Conservation (phyloP, 2,888 invertebrate species). For the Phaonia tiefii region DNA sequence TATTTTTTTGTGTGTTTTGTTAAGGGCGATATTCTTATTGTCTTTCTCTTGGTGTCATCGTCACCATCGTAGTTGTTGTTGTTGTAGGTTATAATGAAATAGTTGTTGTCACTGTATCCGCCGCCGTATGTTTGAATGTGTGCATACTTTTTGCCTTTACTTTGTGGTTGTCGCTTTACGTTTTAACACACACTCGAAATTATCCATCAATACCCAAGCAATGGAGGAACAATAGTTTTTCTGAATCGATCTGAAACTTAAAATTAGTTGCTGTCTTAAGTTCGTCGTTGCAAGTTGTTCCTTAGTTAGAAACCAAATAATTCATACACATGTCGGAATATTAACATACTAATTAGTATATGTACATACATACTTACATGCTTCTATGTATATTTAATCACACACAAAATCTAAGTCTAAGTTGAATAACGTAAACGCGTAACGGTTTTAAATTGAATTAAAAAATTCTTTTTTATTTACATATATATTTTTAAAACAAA, state of each 20-base stretch:
- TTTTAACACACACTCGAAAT: constrained; percentile 49
- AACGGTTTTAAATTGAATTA: constrained; percentile 61
- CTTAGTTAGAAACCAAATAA: constrained; percentile 62
- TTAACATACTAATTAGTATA: too few species aligned
- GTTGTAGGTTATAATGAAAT: constrained; percentile 64
- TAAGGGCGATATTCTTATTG: constrained; percentile 74
- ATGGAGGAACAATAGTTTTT: constrained; percentile 66
- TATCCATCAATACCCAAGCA: constrained; percentile 65
- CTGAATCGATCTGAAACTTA: constrained; percentile 73
- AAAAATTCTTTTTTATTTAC: constrained; percentile 1
- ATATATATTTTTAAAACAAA: constrained; percentile 39
- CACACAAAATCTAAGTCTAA: constrained; percentile 29
- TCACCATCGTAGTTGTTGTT: constrained; percentile 20
- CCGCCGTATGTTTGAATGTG: constrained; percentile 20
- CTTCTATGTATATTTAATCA: constrained; percentile 29
- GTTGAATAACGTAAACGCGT: constrained; percentile 53
- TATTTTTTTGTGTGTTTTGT: constrained; percentile 73
- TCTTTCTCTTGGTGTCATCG: constrained; percentile 22
- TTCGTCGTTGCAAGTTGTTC: constrained; percentile 79
- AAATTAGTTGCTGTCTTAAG: constrained; percentile 79
- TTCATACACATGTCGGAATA: constrained; percentile 11
- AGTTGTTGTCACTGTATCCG: constrained; percentile 42
- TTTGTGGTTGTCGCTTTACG: constrained; percentile 75
- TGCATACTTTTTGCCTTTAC: constrained; percentile 55
- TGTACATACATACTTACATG: too few species aligned